A percentile compares a stretch with the other conserved stretches of the same genome.
phyloP scores from a whole-genome alignment of 2,797 vertebrate species.

The Scomberomorus guttatus region DNA sequence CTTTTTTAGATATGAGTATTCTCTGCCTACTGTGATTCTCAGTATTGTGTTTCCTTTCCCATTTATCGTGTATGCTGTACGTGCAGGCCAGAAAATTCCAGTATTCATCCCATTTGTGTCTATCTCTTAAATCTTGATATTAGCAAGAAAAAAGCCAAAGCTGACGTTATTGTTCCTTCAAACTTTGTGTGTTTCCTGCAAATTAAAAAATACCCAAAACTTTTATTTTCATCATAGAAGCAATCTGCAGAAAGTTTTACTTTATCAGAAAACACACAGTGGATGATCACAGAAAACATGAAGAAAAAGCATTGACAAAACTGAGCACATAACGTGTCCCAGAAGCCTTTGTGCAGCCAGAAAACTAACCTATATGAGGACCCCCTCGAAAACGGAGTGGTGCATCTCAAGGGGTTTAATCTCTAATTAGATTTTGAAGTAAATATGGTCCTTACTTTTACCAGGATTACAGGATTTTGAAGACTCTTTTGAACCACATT shows the following conservation, averaged over 20 bases:
- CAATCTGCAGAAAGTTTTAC: not conserved
- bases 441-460: not conserved
- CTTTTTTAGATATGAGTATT: not conserved
- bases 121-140: not conserved
- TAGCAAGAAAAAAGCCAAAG: not conserved
- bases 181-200: not conserved
- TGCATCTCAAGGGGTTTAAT: too few relatives aligned
- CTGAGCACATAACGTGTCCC: not conserved
- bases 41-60: not conserved
- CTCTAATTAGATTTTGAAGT: too few relatives aligned
- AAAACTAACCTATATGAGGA: not conserved
- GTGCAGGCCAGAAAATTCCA: not conserved
- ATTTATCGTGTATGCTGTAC: not conserved
- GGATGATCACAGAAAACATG: not conserved
- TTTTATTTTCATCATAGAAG: not conserved
- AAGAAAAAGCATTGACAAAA: not conserved
- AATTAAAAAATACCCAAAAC: not conserved
- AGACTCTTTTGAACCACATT: not conserved
- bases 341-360: not conserved
- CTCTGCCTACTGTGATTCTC: slow-evolving; percentile 9
- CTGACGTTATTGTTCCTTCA: not conserved
- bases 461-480: slow-evolving; percentile 7
- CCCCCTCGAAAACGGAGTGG: too few relatives aligned
- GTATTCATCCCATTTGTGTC: not conserved
- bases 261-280: not conserved